A percentile compares a stretch with the other conserved stretches of the same genome.
These are phyloP conservation scores for Trichogramma pretiosum DNA, from an alignment of 1,140 invertebrate genomes.

Conservation along the genomic window DNA sequence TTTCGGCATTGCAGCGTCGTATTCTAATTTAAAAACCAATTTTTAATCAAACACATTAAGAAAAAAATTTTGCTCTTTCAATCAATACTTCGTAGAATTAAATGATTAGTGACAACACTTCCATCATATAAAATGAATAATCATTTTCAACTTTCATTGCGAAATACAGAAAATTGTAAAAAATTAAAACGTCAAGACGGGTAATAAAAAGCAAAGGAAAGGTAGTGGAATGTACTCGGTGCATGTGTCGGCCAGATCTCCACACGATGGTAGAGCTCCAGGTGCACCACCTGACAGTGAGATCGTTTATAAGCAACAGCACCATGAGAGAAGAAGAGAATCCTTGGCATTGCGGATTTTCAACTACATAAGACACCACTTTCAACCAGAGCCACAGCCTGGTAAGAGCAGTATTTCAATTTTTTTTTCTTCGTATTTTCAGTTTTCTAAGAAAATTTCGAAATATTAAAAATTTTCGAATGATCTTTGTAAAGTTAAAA, in stretches of 20 bases:
- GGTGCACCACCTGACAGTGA: slow-evolving; percentile 22
- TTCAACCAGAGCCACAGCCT: slow-evolving; percentile 24
- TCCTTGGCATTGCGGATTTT: slow-evolving; percentile 30
- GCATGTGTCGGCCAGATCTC: slow-evolving; percentile 28
- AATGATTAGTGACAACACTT: no score
- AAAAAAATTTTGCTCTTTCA: no score
- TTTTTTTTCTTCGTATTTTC: slow-evolving; percentile 14
- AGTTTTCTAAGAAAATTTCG: background rate
- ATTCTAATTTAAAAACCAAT: no score
- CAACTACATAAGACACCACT: slow-evolving; percentile 31
- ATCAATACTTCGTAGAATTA: no score
- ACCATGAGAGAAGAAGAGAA: slow-evolving; percentile 26
- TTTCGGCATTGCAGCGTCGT: no score
- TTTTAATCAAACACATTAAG: no score
- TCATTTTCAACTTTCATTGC: no score
- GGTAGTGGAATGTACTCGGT: slow-evolving; percentile 37
- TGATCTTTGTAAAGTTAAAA: background rate
- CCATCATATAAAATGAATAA: no score
- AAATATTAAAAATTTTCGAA: background rate
- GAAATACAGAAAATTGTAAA: no score
- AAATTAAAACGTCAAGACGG: no score
- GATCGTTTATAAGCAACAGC: slow-evolving; percentile 23
- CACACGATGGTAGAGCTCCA: slow-evolving; percentile 18
- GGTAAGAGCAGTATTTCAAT: slow-evolving; percentile 23
- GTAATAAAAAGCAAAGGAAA: no score